A percentile compares a stretch with the other conserved stretches of the same genome.
Conservation (phyloP, 2,888 invertebrate genomes). For the Pristionchus exspectatus region DNA sequence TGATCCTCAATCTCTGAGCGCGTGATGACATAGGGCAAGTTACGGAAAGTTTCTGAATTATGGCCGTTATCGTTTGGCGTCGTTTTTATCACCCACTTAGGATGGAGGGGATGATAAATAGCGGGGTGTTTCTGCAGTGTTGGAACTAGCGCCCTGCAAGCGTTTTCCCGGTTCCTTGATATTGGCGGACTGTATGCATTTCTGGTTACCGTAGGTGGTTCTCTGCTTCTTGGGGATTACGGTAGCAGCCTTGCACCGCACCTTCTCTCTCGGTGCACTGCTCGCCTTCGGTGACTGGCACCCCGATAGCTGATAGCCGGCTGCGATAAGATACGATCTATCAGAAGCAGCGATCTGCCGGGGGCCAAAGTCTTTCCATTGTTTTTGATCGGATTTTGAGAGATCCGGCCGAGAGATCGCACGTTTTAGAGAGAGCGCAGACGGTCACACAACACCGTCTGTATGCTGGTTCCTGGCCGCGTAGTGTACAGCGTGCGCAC, state of each 20-base stretch:
- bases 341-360: background rate
- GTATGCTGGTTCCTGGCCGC: background rate
- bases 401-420: background rate
- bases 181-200: background rate
- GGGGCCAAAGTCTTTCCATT: conserved; percentile 15
- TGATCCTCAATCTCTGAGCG: background rate
- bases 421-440: conserved; percentile 5
- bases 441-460: background rate
- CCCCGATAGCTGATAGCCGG: background rate
- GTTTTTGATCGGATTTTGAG: background rate
- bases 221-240: background rate
- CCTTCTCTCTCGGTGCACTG: background rate
- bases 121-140: too few relatives aligned
- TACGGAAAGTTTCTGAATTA: background rate
- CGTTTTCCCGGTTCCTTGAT: background rate
- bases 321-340: background rate
- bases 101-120: background rate
- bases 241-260: background rate
- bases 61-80: background rate
- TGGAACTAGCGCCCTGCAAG: too few relatives aligned
- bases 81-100: background rate
- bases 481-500: background rate
- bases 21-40: background rate
- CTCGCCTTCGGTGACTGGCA: background rate
- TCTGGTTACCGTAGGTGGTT: background rate